Evolutionary conservation across 2,113 vertebrate genomes (phyloP), one percentile per base, ranked within the genome.

Genomic region (Chionis minor): DNA sequence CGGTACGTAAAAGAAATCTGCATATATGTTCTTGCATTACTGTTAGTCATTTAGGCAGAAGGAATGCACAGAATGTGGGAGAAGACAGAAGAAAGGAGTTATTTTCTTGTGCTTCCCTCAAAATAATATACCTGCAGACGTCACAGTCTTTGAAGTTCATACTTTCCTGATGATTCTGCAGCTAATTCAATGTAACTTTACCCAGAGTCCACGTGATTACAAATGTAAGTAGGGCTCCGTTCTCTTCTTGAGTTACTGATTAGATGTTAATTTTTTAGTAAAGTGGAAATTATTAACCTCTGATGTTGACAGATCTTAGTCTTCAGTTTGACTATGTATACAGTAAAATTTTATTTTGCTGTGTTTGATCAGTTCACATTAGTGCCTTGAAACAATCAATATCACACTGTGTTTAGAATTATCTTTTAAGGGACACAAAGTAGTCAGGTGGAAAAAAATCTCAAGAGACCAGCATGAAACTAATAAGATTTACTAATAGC

Each of bases 401-500:
- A 97, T 92, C 97, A 97, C 88, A 96, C 97, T 96, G 96, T 86
- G 97, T 90, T 97, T 87, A 96, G 94, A 96, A 97, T 97, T 92
- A 95, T 97, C 72, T 92, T 97, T 96, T 86, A 92, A 88, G 86
- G 87, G 73, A 96, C 82, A 71, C 87, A 58, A 87, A 91, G 91
- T 95, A 93, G 90, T 88, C 92, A 95, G 95, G 88, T 96, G 83
- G 96, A 93, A 97, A 97, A 91, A 93, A 92, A 32, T 86, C 97
- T 97, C 92, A 11, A 69, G 96, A 96, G 95, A 90, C 84, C 96
- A 98, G 96, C 94, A 88, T 82, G 96, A 97, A 97, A 96, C 97
- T 97, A 98, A 98, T 97, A 97, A 96, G 94, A 96, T 97, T 97
- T 97, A 95, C 94, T 97, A 97, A 97, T 94, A 91, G 94, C 81